A percentile compares a stretch with the other conserved stretches of the same genome.
These are phyloP conservation scores for Progne subis DNA, from an alignment of 2,113 vertebrate genomes.

Conservation along the genomic window DNA sequence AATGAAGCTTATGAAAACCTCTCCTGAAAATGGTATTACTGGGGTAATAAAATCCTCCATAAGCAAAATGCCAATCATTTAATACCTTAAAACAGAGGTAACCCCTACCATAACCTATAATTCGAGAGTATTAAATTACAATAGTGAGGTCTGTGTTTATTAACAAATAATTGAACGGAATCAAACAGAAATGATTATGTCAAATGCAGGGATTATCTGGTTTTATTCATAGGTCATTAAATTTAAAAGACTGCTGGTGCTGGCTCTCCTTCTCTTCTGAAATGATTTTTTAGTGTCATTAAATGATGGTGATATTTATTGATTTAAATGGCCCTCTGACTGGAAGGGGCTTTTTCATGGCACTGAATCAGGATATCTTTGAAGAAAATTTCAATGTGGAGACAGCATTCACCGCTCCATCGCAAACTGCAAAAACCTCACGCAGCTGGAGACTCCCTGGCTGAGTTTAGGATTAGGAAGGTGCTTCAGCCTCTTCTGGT, in stretches of 20 bases:
- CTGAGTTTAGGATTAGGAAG: neutral
- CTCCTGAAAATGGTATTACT: neutral
- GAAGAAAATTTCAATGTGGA: neutral
- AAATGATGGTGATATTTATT: neutral
- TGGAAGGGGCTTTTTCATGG: neutral
- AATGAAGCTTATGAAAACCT: slow-evolving; percentile 69
- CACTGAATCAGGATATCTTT: neutral
- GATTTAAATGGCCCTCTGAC: neutral
- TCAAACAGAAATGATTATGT: slow-evolving; percentile 27
- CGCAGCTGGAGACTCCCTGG: neutral
- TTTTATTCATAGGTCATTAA: slow-evolving; percentile 49
- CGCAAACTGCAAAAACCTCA: neutral
- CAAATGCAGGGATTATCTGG: slow-evolving; percentile 37
- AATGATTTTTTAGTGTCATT: neutral
- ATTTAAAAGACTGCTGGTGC: slow-evolving; percentile 16
- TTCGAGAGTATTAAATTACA: slow-evolving; percentile 30
- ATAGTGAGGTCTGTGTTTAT: slow-evolving; percentile 34
- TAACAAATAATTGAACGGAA: slow-evolving; percentile 60
- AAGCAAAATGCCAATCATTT: slow-evolving; percentile 29
- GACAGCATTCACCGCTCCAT: neutral
- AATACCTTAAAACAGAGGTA: slow-evolving; percentile 13
- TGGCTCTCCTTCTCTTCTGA: neutral
- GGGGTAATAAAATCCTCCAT: slow-evolving; percentile 40
- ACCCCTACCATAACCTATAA: neutral
- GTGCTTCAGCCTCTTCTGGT: neutral